phyloP scores from a whole-genome alignment of 2,888 invertebrate species.

The Andricus quercusramuli region DNA sequence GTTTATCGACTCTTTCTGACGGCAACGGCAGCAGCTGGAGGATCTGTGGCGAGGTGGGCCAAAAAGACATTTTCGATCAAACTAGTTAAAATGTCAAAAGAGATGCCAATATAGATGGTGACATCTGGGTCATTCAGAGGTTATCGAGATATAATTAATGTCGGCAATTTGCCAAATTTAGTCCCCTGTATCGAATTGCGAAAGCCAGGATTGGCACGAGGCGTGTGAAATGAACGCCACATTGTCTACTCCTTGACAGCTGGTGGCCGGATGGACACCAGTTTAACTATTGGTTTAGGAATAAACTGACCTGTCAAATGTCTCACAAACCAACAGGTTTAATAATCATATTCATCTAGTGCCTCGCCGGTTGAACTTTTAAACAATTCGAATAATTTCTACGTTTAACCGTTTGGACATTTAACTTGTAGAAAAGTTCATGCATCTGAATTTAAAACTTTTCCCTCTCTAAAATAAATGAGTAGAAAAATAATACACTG shows the following conservation, averaged over 20 bases:
- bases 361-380: no score
- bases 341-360: slow-evolving; percentile 34
- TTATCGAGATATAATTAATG: slow-evolving; percentile 60
- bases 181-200: slow-evolving; percentile 47
- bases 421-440: no score
- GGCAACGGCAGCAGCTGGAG: not conserved
- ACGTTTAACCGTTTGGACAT: no score
- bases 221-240: slow-evolving; percentile 38
- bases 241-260: slow-evolving; percentile 50
- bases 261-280: slow-evolving; percentile 49
- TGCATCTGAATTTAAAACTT: no score
- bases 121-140: slow-evolving; percentile 45
- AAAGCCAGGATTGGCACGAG: slow-evolving; percentile 43
- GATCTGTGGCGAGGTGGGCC: not conserved
- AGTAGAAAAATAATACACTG: no score
- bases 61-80: slow-evolving; percentile 16
- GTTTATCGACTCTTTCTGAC: slow-evolving; percentile 3
- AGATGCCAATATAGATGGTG: slow-evolving; percentile 40
- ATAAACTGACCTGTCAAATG: slow-evolving; percentile 67
- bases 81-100: slow-evolving; percentile 32
- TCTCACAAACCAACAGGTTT: slow-evolving; percentile 52
- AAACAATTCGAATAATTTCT: no score
- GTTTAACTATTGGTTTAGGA: slow-evolving; percentile 44
- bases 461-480: no score
- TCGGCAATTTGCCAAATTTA: slow-evolving; percentile 61